These are phyloP conservation scores for Mobula hypostoma DNA, from an alignment of 2,113 vertebrate species.

Conservation along the genomic window DNA sequence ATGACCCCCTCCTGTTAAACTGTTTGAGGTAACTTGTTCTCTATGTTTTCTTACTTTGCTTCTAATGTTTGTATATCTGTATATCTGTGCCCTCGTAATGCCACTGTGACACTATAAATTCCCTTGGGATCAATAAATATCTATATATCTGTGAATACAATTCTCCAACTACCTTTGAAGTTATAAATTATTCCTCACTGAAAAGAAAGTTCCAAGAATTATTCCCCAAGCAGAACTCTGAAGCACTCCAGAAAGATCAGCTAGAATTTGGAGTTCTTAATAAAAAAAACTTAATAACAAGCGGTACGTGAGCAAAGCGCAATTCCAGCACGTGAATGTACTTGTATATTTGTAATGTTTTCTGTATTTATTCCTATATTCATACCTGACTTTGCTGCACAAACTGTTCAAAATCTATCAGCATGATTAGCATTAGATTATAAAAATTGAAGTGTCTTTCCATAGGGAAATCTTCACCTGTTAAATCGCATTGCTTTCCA, in stretches of 20 bases:
- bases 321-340: not conserved
- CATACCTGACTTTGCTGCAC: not conserved
- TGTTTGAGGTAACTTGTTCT: no score
- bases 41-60: no score
- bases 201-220: not conserved
- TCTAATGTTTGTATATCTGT: no score
- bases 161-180: not conserved
- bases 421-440: not conserved
- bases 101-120: no score
- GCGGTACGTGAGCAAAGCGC: not conserved
- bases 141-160: not conserved
- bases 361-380: not conserved
- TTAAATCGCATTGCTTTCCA: slow-evolving; percentile 73
- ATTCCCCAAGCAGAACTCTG: not conserved
- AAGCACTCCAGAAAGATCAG: not conserved
- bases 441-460: not conserved
- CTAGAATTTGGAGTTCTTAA: not conserved
- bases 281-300: not conserved
- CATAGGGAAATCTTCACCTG: slow-evolving; percentile 57
- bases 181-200: not conserved
- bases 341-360: not conserved
- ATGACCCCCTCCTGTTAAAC: no score
- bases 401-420: not conserved
- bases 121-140: no score
- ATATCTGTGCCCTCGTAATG: no score